A percentile compares a stretch with the other conserved stretches of the same genome.
phyloP scores from a whole-genome alignment of 2,113 vertebrate genomes.

The Egretta garzetta region DNA sequence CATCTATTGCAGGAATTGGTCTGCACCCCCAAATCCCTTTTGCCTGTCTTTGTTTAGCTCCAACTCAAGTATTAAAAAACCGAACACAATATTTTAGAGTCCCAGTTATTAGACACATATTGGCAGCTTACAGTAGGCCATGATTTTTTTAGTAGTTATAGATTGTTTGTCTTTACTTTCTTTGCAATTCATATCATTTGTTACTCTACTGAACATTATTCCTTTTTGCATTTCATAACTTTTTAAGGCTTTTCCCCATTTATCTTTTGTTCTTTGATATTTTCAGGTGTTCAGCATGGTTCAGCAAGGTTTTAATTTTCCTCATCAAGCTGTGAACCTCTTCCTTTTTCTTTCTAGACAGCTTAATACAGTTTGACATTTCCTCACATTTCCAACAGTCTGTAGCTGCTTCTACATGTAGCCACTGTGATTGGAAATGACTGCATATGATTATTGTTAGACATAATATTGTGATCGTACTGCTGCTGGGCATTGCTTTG shows the following conservation, averaged over 20 bases:
- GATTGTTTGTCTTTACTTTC: slow-evolving; percentile 7
- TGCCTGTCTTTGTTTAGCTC: background rate
- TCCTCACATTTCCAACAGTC: slow-evolving; percentile 16
- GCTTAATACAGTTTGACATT: slow-evolving; percentile 46
- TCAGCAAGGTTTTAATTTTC: slow-evolving; percentile 59
- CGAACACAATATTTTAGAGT: background rate
- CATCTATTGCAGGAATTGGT: background rate
- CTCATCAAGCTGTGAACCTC: slow-evolving; percentile 44
- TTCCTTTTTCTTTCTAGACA: slow-evolving; percentile 35
- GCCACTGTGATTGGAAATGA: slow-evolving; percentile 46
- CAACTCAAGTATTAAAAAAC: background rate
- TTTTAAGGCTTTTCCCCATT: slow-evolving; percentile 8
- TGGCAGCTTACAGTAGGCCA: background rate
- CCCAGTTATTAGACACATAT: background rate
- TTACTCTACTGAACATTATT: background rate
- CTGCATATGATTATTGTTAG: slow-evolving; percentile 53
- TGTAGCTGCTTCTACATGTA: slow-evolving; percentile 17
- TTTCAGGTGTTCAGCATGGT: slow-evolving; percentile 16
- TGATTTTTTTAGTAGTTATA: background rate
- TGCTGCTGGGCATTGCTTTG: slow-evolving; percentile 50
- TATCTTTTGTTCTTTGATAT: slow-evolving; percentile 52
- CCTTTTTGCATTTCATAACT: slow-evolving; percentile 32
- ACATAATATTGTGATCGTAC: slow-evolving; percentile 26
- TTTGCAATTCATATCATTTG: background rate
- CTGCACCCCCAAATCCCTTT: background rate